Evolutionary conservation across 2,888 invertebrate species (phyloP).

Genomic region (Andrena bicolor): DNA sequence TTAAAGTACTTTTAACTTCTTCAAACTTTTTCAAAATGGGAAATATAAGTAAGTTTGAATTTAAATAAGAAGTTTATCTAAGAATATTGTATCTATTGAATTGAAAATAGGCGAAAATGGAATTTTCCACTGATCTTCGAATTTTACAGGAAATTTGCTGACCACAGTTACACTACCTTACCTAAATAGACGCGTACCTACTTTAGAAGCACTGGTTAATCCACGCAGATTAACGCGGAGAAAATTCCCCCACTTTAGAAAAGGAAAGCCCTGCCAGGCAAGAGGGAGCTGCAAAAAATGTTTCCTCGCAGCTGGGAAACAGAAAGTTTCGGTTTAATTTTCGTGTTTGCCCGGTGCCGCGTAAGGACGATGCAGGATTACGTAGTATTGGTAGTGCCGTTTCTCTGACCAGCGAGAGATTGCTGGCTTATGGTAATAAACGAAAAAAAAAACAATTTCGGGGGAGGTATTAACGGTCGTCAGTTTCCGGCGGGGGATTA

Average conservation of each 20-base stretch:
- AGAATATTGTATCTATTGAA: no score
- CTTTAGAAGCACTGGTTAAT: constrained; percentile 15
- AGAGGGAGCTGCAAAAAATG: neutral
- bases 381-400: constrained; percentile 23
- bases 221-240: constrained; percentile 18
- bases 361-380: constrained; percentile 39
- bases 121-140: no score
- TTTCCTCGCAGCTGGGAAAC: neutral
- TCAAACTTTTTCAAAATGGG: no score
- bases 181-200: no score
- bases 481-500: constrained; percentile 15
- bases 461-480: constrained; percentile 35
- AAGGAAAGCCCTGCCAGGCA: neutral
- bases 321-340: constrained; percentile 33
- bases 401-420: constrained; percentile 10
- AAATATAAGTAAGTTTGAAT: no score
- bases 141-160: no score
- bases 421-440: constrained; percentile 52
- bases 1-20: no score
- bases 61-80: no score
- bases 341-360: constrained; percentile 5
- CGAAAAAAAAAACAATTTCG: constrained; percentile 38
- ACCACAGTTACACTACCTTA: no score
- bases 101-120: no score
- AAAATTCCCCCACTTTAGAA: neutral